Base-by-base conservation (phyloP, 1,140 invertebrate genomes). In the Dinoponera quadriceps region DNA sequence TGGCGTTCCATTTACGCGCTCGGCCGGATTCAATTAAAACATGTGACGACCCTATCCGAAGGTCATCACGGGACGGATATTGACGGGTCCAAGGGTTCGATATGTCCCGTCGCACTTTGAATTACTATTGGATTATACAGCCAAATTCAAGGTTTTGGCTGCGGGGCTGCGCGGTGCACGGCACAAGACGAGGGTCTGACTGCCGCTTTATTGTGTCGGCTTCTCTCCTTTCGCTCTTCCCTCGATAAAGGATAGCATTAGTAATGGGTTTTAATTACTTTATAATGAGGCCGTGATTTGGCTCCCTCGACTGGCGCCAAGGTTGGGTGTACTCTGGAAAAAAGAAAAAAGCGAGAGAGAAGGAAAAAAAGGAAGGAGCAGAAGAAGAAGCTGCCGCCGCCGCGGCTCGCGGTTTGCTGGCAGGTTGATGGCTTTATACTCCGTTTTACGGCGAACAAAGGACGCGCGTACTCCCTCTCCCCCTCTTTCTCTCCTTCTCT, bases 191-290 rank as follows among this genome's bases (percentile, higher is more conserved):
- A 94, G 92, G 93, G 93, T 93, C 89, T 92, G 93, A 94, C 92
- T 92, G 91, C 85, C 87, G 85, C 88, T 93, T 91, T 90, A 92
- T 93, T 91, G 90, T 92, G 90, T 92, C 91, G 91, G 91, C 90
- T 90, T 89, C 91, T 82, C 86, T 82, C 86, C 85, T 90, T 91
- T 93, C 85, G 86, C 82, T 44, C 38, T 87, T 88, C 81, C 66
- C 80, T 78, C 90, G 91, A 93, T 93, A 93, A 93, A 94, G 90
- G 90, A 94, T 94, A 94, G 91, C 91, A 93, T 92, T 93, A 92
- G 93, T 94, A 94, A 94, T 94, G 93, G 92, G 90, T 94, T 94
- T 94, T 94, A 94, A 94, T 94, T 94, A 94, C 92, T 93, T 94
- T 91, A 93, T 94, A 93, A 94, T 94, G 93, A 94, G 92, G 91